Conservation (phyloP, 2,113 vertebrate species). For the Octodon degus region DNA sequence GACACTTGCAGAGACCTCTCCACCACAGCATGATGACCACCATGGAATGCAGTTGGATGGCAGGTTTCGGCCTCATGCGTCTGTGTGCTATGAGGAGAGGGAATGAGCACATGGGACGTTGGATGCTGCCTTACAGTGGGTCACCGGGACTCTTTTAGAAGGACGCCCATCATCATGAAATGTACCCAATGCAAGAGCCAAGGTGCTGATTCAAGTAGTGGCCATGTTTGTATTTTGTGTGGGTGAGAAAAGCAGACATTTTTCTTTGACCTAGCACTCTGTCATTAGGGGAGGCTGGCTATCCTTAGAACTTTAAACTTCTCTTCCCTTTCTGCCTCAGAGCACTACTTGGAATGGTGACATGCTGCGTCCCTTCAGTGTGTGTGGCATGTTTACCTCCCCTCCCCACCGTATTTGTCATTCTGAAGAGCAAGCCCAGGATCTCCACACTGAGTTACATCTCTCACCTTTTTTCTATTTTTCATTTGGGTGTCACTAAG, state of each 20-base stretch:
- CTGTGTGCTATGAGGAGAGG: not conserved
- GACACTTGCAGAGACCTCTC: no score
- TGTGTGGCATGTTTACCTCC: no score
- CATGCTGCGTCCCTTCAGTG: fast-evolving
- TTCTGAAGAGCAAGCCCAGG: not conserved
- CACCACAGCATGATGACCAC: not conserved
- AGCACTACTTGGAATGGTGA: not conserved
- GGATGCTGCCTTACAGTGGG: not conserved
- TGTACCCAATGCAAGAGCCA: slow-evolving; percentile 19
- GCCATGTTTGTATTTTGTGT: slow-evolving; percentile 18
- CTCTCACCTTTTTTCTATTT: not conserved
- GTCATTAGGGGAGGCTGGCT: not conserved
- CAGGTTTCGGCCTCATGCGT: not conserved
- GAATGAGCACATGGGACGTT: not conserved
- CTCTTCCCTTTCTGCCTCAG: not conserved
- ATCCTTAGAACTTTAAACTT: not conserved
- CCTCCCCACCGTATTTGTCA: not conserved
- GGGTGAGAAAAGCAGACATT: slow-evolving; percentile 43
- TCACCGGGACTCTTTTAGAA: slow-evolving; percentile 17
- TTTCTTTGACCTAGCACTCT: not conserved
- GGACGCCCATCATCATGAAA: slow-evolving; percentile 72
- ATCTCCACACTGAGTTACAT: not conserved
- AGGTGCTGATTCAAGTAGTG: slow-evolving; percentile 45
- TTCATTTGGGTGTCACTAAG: not conserved
- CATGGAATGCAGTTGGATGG: not conserved